Conservation (phyloP, 2,113 vertebrate species). For the Dolichallabes microphthalmus region DNA sequence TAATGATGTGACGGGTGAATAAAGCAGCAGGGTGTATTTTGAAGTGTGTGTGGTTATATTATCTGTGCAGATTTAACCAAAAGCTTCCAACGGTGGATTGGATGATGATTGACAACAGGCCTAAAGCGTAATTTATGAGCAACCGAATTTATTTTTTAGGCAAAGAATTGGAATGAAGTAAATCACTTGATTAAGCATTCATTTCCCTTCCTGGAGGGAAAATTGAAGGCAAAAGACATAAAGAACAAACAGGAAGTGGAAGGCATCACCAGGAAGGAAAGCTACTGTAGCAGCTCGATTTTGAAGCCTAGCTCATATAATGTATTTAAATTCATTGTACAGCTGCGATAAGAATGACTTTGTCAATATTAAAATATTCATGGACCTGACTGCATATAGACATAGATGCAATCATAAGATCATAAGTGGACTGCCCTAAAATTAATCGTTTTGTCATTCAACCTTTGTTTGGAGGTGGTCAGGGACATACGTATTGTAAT, state of each 20-base stretch:
- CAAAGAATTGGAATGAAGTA: not conserved
- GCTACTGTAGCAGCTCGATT: not conserved
- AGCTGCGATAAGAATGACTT: not conserved
- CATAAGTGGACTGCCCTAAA: not conserved
- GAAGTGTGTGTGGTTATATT: not conserved
- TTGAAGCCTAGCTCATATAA: not conserved
- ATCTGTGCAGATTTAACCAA: not conserved
- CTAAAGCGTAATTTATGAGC: not conserved
- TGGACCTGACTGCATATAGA: no score
- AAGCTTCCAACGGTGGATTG: not conserved
- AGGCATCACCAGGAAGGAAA: no score
- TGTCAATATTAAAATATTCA: no score
- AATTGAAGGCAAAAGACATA: not conserved
- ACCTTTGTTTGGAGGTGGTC: not conserved
- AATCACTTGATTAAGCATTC: not conserved
- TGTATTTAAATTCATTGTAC: not conserved
- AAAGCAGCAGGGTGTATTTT: not conserved
- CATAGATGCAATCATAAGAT: no score
- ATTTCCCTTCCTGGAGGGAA: not conserved
- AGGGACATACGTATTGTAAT: not conserved
- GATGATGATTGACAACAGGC: not conserved
- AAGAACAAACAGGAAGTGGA: not conserved
- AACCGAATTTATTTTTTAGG: not conserved
- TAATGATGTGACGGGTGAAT: not conserved
- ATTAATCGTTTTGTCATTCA: not conserved